Evolutionary conservation across 2,113 vertebrate species (phyloP), one percentile per base, ranked within the genome.

Genomic region (Lagopus leucura): DNA sequence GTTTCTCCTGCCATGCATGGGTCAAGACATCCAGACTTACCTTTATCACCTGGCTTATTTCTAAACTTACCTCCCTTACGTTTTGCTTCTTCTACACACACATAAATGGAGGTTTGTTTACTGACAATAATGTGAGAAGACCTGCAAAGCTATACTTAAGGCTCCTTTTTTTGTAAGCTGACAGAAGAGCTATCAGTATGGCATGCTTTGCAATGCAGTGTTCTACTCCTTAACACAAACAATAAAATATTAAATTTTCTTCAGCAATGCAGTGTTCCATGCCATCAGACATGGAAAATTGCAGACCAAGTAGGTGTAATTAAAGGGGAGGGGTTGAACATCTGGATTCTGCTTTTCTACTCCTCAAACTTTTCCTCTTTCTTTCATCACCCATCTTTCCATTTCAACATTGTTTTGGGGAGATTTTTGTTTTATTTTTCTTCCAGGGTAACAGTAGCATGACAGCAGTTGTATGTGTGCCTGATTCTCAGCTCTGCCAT

Each of bases 241-340:
- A 82, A 66, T 50, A 76, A 79, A 78, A 82, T 16, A 30, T 86
- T 92, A 61, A 25, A 30, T 79, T 89, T 91, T 75, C 63, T 91
- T 67, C 48, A 80, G 28, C 25, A 19, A 36, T 77, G 45, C 27
- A 27, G 16, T 86, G 55, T 82, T 85, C 42, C 60, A 27, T 89
- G 30, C 34, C 45, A 52, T 87, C 42, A 66, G 36, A 79, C 28
- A 52, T 63, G 52, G 40, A 75, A 89, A 34, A 58, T 6, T 60
- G 69, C 81, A n/a, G 65, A n/a, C 30, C 74, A 79, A 67, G 17
- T 70, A 80, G 34, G 10, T 30, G 32, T 64, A 74, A 89, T 55
- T 70, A 34, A 65, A 60, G 25, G 55, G 78, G 70, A 67, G 9
- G 47, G 32, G 34, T 2, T 82, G 32, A 92, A 64, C 11, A 52